phyloP scores from a whole-genome alignment of 30 jellyfish, hydroid and myxozoan genomes.

The Phacellophora camtschatica region DNA sequence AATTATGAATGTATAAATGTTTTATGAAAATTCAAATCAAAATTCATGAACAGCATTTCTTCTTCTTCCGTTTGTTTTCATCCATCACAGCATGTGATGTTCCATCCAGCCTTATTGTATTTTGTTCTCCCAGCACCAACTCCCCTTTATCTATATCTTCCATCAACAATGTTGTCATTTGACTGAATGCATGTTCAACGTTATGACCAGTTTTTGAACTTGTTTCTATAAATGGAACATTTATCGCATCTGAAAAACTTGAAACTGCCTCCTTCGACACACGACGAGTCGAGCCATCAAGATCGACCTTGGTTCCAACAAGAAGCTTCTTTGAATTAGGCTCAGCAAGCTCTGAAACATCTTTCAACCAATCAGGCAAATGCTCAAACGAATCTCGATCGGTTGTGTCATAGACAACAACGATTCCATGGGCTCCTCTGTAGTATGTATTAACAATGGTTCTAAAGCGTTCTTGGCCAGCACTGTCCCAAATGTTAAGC shows the following conservation, averaged over 20 bases:
- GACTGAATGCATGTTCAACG: slow-evolving; percentile 91
- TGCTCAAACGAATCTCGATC: slow-evolving; percentile 91
- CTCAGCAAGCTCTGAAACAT: slow-evolving; percentile 94
- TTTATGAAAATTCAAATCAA: background rate
- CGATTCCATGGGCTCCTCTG: slow-evolving; percentile 97
- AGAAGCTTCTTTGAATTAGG: slow-evolving; percentile 86
- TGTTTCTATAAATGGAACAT: slow-evolving; percentile 79
- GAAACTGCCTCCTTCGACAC: slow-evolving; percentile 66
- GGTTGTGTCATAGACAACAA: slow-evolving; percentile 91
- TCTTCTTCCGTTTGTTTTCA: slow-evolving; percentile 13
- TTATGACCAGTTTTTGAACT: slow-evolving; percentile 95
- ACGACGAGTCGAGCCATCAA: slow-evolving; percentile 64
- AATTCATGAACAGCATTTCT: slow-evolving; percentile 41
- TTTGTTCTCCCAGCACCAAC: slow-evolving; percentile 15
- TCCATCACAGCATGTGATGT: background rate
- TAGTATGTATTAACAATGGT: slow-evolving; percentile 93
- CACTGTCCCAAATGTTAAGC: slow-evolving; percentile 97
- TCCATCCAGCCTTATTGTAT: slow-evolving; percentile 51
- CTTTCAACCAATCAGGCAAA: slow-evolving; percentile 81
- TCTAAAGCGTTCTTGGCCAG: slow-evolving; percentile 98
- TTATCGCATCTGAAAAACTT: slow-evolving; percentile 48
- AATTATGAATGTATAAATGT: background rate
- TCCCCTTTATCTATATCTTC: slow-evolving; percentile 76
- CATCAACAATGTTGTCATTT: slow-evolving; percentile 76
- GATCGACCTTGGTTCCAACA: slow-evolving; percentile 90